A percentile compares a stretch with the other conserved stretches of the same genome.
Evolutionary conservation across 2,797 vertebrate genomes (phyloP).

Genomic region (Acipenser transmontanus): DNA sequence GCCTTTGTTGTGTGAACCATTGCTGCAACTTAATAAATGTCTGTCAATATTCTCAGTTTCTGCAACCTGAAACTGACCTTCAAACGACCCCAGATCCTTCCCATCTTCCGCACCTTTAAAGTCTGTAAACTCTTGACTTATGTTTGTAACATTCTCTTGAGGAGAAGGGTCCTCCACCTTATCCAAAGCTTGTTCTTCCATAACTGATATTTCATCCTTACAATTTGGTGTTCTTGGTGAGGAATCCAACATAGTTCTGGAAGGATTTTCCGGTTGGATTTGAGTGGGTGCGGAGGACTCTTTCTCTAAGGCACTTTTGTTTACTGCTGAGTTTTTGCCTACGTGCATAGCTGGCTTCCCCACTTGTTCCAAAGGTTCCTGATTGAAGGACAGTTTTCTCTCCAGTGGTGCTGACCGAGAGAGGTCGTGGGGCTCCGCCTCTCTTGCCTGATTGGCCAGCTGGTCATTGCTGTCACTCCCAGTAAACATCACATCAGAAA

Average conservation of each 20-base stretch:
- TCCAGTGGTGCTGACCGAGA: conserved; percentile 29
- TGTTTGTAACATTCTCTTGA: conserved; percentile 37
- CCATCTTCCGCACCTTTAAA: conserved; percentile 87
- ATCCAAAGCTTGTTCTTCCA: background rate
- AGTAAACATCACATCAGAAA: conserved; percentile 83
- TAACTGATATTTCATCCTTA: conserved; percentile 20
- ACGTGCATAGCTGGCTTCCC: background rate
- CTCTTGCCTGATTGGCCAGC: conserved; percentile 61
- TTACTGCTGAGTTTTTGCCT: conserved; percentile 2
- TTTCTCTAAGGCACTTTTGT: conserved; percentile 62
- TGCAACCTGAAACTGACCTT: conserved; percentile 36
- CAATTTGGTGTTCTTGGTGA: conserved; percentile 31
- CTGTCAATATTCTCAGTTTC: conserved; percentile 19
- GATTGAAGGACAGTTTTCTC: conserved; percentile 20
- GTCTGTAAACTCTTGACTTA: conserved; percentile 82
- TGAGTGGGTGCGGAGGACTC: conserved; percentile 29
- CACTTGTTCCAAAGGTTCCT: conserved; percentile 23
- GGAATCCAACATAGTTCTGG: conserved; percentile 29
- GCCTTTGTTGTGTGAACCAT: conserved; percentile 25
- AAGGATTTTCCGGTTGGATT: background rate
- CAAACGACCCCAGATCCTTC: conserved; percentile 57
- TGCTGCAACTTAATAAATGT: conserved; percentile 13
- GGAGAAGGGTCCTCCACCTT: conserved; percentile 45
- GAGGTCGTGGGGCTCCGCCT: conserved; percentile 58
- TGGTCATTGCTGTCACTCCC: conserved; percentile 87